Evolutionary conservation across 2,113 vertebrate species (phyloP).

Genomic region (Eidolon helvum): DNA sequence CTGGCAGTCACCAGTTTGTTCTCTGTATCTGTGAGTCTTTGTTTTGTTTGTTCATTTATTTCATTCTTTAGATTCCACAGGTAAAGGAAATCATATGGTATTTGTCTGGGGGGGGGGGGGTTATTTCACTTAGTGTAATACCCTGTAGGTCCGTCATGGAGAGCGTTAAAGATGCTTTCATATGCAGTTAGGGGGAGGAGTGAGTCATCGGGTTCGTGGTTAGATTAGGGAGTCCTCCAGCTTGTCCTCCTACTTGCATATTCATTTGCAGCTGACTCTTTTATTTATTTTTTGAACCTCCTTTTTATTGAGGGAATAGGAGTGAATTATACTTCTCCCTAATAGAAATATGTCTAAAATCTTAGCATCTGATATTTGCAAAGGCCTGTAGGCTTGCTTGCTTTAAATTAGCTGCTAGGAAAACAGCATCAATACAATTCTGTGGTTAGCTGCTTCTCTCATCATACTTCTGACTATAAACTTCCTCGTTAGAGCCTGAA

Average conservation of each 20-base stretch:
- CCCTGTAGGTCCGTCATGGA: neutral
- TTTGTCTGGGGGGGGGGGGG: too few relatives aligned
- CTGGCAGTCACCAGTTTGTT: too few relatives aligned
- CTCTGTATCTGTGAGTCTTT: too few relatives aligned
- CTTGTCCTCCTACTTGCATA: neutral
- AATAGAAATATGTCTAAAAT: neutral
- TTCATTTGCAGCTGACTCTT: neutral
- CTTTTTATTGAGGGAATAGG: neutral
- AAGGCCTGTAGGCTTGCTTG: neutral
- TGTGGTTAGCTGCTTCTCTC: neutral
- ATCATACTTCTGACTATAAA: neutral
- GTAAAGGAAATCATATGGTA: too few relatives aligned
- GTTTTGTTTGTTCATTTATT: too few relatives aligned
- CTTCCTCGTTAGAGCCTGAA: neutral
- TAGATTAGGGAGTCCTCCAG: neutral
- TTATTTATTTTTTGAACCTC: neutral
- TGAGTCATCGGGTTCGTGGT: neutral
- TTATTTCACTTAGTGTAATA: too few relatives aligned
- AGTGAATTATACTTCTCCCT: neutral
- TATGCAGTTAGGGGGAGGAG: neutral
- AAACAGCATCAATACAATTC: neutral
- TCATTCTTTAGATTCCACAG: too few relatives aligned
- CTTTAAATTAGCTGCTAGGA: neutral
- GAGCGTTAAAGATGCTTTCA: neutral
- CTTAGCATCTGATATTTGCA: neutral